Percentiles rank a stretch among this genome's conserved stretches.
Evolutionary conservation across 2,113 vertebrate species (phyloP).

Genomic region (Sceloporus undulatus): DNA sequence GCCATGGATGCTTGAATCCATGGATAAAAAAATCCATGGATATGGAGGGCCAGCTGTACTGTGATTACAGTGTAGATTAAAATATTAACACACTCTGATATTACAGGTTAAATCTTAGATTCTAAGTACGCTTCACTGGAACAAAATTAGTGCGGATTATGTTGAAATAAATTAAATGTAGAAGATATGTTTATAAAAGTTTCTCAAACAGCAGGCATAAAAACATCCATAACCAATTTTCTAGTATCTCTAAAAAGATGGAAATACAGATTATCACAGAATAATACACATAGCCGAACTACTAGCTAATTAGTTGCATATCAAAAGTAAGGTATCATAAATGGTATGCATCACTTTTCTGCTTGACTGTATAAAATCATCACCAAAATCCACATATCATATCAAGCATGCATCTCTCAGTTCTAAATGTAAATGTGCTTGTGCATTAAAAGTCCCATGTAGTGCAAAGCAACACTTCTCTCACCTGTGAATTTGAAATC

Average conservation of each 20-base stretch:
- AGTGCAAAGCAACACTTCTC: neutral
- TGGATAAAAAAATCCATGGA: too few relatives aligned
- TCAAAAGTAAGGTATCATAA: neutral
- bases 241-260: neutral
- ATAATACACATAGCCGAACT: neutral
- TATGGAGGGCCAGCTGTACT: too few relatives aligned
- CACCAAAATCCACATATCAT: neutral
- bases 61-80: too few relatives aligned
- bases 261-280: neutral
- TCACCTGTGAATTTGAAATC: neutral
- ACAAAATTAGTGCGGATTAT: neutral
- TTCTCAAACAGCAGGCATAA: neutral
- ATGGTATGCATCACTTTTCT: neutral
- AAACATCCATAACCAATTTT: neutral
- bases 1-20: too few relatives aligned
- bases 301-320: neutral
- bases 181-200: neutral
- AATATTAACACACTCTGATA: too few relatives aligned
- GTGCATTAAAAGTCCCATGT: neutral
- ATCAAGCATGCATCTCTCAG: neutral
- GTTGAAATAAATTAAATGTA: neutral
- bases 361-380: constrained; percentile 6
- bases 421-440: constrained; percentile 5
- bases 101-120: neutral
- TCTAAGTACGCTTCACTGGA: neutral